These are phyloP conservation scores for Lycophotia porphyrea DNA, from an alignment of 2,888 invertebrate genomes.

Conservation along the genomic window DNA sequence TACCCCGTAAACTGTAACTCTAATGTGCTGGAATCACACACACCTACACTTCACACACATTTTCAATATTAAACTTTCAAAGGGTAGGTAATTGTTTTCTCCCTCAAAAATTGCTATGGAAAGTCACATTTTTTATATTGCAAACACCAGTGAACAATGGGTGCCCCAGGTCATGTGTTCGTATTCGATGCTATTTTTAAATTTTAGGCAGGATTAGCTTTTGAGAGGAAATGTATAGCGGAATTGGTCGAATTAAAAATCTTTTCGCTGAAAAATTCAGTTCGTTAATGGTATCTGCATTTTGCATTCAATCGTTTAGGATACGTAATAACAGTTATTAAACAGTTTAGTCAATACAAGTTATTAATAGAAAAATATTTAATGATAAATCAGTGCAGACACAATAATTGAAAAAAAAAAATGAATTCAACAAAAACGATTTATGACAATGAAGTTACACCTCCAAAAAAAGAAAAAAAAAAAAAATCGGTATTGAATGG, in stretches of 20 bases:
- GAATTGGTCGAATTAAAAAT: neutral
- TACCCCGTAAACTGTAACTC: too few relatives aligned
- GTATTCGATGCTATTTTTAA: conserved; percentile 1
- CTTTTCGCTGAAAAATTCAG: neutral
- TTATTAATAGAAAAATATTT: neutral
- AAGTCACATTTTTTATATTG: conserved; percentile 78
- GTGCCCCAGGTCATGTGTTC: conserved; percentile 52
- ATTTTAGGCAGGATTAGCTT: neutral
- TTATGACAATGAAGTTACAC: conserved; percentile 12
- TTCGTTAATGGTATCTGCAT: neutral
- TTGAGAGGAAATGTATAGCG: neutral
- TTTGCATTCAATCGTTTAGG: neutral
- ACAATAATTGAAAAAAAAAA: neutral
- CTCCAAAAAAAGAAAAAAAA: conserved; percentile 33
- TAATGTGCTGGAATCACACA: conserved; percentile 61
- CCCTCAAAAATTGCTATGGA: conserved; percentile 76
- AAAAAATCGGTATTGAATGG: conserved; percentile 58
- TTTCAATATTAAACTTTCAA: conserved; percentile 69
- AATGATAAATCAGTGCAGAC: neutral
- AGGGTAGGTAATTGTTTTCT: conserved; percentile 75
- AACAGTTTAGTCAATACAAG: neutral
- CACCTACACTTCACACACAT: conserved; percentile 38
- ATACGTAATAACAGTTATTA: neutral
- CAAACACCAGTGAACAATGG: conserved; percentile 68
- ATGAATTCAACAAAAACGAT: neutral